Conservation (phyloP, 2,888 invertebrate genomes). For the Dicyrtomina minuta region DNA sequence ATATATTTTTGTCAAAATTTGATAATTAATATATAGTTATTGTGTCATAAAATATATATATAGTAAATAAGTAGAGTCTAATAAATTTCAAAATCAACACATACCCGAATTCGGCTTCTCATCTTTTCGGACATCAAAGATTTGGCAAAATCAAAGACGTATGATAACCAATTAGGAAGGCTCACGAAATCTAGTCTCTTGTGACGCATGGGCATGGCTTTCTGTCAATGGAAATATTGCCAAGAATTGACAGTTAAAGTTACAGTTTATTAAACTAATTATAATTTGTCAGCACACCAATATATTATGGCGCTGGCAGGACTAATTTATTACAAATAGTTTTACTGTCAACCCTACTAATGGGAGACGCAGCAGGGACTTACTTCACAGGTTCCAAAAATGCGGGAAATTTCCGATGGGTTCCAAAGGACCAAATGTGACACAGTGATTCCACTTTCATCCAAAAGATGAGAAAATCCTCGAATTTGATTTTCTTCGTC, state of each 20-base stretch:
- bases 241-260: constrained; percentile 38
- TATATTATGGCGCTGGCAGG: not conserved
- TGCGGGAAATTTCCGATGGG: constrained; percentile 72
- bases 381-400: constrained; percentile 76
- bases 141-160: constrained; percentile 72
- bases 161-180: constrained; percentile 71
- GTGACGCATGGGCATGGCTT: constrained; percentile 77
- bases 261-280: not conserved
- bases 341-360: no score
- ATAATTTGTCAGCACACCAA: not conserved
- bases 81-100: constrained; percentile 50
- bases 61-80: not conserved
- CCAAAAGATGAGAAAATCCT: constrained; percentile 78
- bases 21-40: not conserved
- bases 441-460: constrained; percentile 80
- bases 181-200: constrained; percentile 74
- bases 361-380: no score
- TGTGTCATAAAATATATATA: not conserved
- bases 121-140: constrained; percentile 72
- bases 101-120: constrained; percentile 67
- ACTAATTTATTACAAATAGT: no score
- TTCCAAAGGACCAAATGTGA: constrained; percentile 77
- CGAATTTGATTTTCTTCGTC: constrained; percentile 78
- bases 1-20: not conserved
- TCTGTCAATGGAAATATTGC: constrained; percentile 58